These are phyloP conservation scores for Darevskia nairensis DNA, from an alignment of 2,797 vertebrate genomes.

Conservation along the genomic window DNA sequence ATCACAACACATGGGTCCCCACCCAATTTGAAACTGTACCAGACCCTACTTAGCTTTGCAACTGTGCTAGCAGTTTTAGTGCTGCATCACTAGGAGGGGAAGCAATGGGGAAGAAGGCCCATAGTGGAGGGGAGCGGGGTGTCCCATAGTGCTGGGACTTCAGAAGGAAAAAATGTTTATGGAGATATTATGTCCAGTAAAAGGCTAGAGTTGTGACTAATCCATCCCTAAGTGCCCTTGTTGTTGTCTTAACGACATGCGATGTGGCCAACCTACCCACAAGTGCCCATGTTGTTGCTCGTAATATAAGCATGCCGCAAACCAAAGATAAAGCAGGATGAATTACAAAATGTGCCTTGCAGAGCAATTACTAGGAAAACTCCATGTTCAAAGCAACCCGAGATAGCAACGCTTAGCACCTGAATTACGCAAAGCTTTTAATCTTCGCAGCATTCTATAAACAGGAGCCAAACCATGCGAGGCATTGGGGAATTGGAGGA, in stretches of 20 bases:
- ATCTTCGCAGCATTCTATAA: conserved; percentile 18
- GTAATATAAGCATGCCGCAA: neutral
- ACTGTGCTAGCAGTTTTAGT: too few species aligned
- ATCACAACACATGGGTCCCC: too few species aligned
- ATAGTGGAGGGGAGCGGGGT: too few species aligned
- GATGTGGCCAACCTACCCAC: neutral
- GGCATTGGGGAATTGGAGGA: neutral
- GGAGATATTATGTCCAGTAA: neutral
- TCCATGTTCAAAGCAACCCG: neutral
- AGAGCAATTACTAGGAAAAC: neutral
- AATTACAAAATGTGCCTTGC: neutral
- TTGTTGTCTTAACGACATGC: neutral
- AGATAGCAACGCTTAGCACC: neutral
- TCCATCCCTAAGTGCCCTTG: neutral
- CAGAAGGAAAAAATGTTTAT: too few species aligned
- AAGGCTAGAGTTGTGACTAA: neutral
- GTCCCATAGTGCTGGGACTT: neutral
- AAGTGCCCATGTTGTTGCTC: neutral
- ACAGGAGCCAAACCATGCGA: conserved; percentile 15
- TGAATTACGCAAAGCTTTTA: conserved; percentile 6
- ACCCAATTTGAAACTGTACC: too few species aligned
- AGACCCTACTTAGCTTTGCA: too few species aligned
- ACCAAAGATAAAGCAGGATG: neutral
- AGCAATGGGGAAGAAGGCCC: neutral
- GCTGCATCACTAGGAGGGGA: too few species aligned